Conservation (phyloP, 2,113 vertebrate species). For the Pleuronectes platessa region DNA sequence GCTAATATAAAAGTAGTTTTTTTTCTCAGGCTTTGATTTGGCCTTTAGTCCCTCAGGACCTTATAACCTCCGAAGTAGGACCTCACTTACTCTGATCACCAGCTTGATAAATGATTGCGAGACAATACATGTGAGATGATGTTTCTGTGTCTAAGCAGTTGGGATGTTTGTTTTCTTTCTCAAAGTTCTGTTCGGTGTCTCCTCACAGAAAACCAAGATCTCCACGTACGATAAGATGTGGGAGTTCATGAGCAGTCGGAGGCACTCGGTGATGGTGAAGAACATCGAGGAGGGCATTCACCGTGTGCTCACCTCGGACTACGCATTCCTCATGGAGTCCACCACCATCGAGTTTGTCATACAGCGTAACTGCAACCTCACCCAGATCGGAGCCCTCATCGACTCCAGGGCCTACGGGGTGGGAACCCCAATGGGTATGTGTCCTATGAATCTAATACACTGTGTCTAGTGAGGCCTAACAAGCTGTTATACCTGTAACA, state of each 20-base stretch:
- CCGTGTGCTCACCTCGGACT: constrained; percentile 96
- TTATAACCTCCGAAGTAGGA: not conserved
- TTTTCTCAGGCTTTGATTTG: not conserved
- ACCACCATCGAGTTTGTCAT: constrained; percentile 97
- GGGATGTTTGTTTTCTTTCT: not conserved
- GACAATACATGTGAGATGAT: not conserved
- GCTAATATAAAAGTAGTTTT: not conserved
- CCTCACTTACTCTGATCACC: too few relatives aligned
- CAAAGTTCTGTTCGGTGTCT: constrained; percentile 15
- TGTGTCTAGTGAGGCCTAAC: not conserved
- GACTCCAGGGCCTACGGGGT: constrained; percentile 98
- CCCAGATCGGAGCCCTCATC: constrained; percentile 97
- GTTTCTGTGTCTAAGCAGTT: not conserved
- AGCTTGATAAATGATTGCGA: not conserved
- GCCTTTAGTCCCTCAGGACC: too few relatives aligned
- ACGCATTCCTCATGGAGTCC: constrained; percentile 98
- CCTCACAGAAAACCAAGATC: constrained; percentile 97
- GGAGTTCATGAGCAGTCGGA: constrained; percentile 99
- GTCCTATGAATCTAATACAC: not conserved
- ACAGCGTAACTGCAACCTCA: constrained; percentile 98
- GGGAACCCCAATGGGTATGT: constrained; percentile 98
- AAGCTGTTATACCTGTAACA: not conserved
- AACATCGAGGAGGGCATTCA: constrained; percentile 97
- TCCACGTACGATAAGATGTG: constrained; percentile 99
- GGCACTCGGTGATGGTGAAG: constrained; percentile 96